Conservation (phyloP, 2,888 invertebrate species). For the Steinernema hermaphroditum region DNA sequence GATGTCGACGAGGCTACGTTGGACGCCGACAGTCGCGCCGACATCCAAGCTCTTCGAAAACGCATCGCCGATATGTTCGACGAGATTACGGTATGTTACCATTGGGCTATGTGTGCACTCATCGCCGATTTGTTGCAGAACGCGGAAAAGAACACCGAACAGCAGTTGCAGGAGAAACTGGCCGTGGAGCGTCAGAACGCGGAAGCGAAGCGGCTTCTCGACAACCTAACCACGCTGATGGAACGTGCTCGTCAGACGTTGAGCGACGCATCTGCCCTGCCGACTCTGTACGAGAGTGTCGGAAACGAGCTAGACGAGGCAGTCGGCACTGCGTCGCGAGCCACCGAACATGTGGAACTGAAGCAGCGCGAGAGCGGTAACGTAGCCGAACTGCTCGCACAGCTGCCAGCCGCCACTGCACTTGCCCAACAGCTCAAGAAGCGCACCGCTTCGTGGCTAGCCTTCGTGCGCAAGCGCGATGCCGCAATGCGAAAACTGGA, state of each 20-base stretch:
- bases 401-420: neutral
- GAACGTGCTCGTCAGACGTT: slow-evolving; percentile 5
- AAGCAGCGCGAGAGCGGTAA: slow-evolving; percentile 18
- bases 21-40: neutral
- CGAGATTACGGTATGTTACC: neutral
- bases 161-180: slow-evolving; percentile 29
- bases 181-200: slow-evolving; percentile 28
- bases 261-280: neutral
- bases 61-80: neutral
- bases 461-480: slow-evolving; percentile 50
- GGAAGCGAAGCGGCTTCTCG: neutral
- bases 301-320: neutral
- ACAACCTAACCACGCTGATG: slow-evolving; percentile 5
- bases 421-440: slow-evolving; percentile 40
- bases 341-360: slow-evolving; percentile 10
- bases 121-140: neutral
- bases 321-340: neutral
- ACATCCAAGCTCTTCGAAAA: neutral
- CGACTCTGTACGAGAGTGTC: neutral
- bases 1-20: neutral
- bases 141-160: neutral
- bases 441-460: slow-evolving; percentile 43
- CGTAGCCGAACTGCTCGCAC: slow-evolving; percentile 21
- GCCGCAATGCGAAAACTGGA: slow-evolving; percentile 41
- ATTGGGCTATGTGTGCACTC: neutral